Evolutionary conservation across 2,113 vertebrate genomes (phyloP).

Genomic region (Pseudopodoces humilis): DNA sequence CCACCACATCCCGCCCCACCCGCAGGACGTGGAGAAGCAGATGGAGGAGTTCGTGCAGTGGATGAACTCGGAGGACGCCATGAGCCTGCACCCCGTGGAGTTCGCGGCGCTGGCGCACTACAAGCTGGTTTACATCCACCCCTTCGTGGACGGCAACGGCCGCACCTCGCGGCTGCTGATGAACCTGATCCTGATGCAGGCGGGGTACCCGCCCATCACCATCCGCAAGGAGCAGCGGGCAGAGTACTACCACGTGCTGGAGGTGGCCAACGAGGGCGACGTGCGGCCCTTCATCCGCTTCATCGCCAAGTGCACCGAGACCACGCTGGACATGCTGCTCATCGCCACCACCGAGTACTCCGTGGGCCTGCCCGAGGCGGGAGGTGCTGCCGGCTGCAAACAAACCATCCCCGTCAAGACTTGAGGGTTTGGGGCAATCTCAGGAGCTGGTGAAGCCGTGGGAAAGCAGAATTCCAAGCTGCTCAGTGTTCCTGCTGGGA

Average conservation of each 20-base stretch:
- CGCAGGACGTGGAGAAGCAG: conserved; percentile 86
- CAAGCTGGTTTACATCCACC: conserved; percentile 96
- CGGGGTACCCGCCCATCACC: conserved; percentile 91
- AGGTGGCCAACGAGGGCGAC: conserved; percentile 93
- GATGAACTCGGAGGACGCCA: conserved; percentile 93
- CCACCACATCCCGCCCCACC: conserved; percentile 92
- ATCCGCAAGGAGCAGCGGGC: conserved; percentile 93
- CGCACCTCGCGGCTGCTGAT: conserved; percentile 92
- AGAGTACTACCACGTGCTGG: conserved; percentile 88
- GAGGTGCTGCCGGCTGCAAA: conserved; percentile 72
- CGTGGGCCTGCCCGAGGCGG: conserved; percentile 86
- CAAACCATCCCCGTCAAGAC: conserved; percentile 87
- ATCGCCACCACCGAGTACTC: conserved; percentile 90
- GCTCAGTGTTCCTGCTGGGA: background rate
- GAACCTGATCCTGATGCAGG: conserved; percentile 97
- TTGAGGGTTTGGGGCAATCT: background rate
- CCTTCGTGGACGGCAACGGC: conserved; percentile 93
- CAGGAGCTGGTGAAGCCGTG: fast-evolving
- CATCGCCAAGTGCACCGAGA: conserved; percentile 93
- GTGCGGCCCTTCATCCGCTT: conserved; percentile 96
- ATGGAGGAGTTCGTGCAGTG: conserved; percentile 93
- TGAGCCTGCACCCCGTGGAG: conserved; percentile 92
- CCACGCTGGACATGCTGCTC: conserved; percentile 91
- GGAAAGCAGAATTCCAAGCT: background rate
- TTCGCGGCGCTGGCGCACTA: conserved; percentile 92